Conservation (phyloP, 2,113 vertebrate species). For the Fukomys damarensis region DNA sequence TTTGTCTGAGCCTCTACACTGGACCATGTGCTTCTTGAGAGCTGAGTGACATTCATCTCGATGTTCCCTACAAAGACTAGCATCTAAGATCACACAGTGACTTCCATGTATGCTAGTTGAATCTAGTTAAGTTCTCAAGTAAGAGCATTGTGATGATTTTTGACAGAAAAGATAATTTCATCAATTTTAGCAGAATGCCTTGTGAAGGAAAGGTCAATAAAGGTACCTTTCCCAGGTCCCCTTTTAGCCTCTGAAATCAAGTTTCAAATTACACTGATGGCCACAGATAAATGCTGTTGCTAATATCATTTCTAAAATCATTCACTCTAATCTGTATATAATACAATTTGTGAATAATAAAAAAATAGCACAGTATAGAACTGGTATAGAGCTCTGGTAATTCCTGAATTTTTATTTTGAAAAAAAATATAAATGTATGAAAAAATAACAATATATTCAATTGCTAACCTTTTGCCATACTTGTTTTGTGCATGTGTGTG, state of each 20-base stretch:
- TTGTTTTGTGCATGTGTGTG: not conserved
- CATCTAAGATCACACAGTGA: not conserved
- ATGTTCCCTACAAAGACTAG: not conserved
- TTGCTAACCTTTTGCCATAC: not conserved
- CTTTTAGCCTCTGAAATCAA: slow-evolving; percentile 47
- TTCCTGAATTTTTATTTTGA: not conserved
- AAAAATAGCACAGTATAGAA: not conserved
- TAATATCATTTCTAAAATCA: not conserved
- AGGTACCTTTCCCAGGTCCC: not conserved
- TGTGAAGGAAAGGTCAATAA: not conserved
- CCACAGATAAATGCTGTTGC: not conserved
- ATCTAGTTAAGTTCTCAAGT: not conserved
- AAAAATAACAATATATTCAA: not conserved
- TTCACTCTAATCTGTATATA: not conserved
- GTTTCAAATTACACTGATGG: slow-evolving; percentile 7
- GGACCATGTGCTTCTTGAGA: not conserved
- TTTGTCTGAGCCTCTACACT: not conserved
- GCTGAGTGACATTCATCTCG: not conserved
- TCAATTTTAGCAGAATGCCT: not conserved
- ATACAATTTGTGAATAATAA: slow-evolving; percentile 14
- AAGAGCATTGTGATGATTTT: not conserved
- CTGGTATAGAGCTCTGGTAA: not conserved
- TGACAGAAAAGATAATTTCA: slow-evolving; percentile 15
- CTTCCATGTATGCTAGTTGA: not conserved
- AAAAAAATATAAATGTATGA: not conserved